These are phyloP conservation scores for Fragariocoptes setiger DNA, from an alignment of 1,140 invertebrate species.

Conservation along the genomic window DNA sequence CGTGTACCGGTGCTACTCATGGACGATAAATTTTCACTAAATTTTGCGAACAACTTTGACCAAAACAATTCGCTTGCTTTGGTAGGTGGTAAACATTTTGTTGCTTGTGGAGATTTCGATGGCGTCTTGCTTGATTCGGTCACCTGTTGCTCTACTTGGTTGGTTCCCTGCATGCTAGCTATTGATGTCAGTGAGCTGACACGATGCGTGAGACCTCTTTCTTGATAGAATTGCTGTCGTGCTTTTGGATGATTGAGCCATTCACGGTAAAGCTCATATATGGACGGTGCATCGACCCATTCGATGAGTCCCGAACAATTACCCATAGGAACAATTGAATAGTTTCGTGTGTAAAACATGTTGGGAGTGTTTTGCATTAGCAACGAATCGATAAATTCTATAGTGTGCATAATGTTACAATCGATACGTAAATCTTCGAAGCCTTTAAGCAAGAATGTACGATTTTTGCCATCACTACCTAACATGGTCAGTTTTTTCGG, in stretches of 20 bases:
- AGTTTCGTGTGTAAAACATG: slow-evolving; percentile 54
- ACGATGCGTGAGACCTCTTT: not conserved
- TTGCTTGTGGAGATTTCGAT: not conserved
- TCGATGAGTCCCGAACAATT: slow-evolving; percentile 80
- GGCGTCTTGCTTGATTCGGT: not conserved
- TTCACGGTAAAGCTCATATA: slow-evolving; percentile 39
- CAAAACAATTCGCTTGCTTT: not conserved
- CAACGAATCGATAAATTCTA: slow-evolving; percentile 67
- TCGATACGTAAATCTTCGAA: slow-evolving; percentile 87
- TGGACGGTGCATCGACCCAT: slow-evolving; percentile 38
- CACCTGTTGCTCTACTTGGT: not conserved
- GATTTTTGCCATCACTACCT: slow-evolving; percentile 53
- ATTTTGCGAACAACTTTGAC: too few species aligned
- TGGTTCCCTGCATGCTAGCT: not conserved
- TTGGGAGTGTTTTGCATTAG: slow-evolving; percentile 43
- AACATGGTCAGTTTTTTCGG: slow-evolving; percentile 55
- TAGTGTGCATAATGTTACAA: slow-evolving; percentile 83
- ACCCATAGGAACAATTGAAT: slow-evolving; percentile 66
- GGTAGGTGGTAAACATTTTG: not conserved
- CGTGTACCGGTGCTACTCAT: not conserved
- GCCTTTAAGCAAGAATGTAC: slow-evolving; percentile 71
- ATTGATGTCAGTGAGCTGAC: not conserved
- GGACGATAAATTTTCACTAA: not conserved
- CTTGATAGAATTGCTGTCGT: slow-evolving; percentile 1
- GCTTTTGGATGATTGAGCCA: slow-evolving; percentile 28